Evolutionary conservation across 2,888 invertebrate species (phyloP).

Genomic region (Matsumyia berberina): DNA sequence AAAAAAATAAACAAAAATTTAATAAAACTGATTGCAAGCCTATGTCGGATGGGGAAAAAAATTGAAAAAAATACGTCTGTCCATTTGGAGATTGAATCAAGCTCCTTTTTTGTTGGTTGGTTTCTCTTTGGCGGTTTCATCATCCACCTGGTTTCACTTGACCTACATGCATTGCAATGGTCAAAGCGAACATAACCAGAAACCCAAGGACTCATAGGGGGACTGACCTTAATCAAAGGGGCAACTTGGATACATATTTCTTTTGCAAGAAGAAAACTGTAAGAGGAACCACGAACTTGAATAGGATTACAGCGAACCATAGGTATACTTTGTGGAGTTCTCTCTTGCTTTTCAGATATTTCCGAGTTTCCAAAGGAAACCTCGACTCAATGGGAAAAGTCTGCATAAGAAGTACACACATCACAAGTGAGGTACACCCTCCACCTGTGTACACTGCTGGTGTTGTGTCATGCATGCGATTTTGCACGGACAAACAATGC

Average conservation of each 20-base stretch:
- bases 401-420: constrained; percentile 49
- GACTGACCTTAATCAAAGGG: constrained; percentile 70
- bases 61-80: constrained; percentile 50
- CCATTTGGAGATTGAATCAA: constrained; percentile 62
- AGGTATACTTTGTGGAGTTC: not conserved
- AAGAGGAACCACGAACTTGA: constrained; percentile 63
- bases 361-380: constrained; percentile 20
- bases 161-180: constrained; percentile 60
- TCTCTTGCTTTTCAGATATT: not conserved
- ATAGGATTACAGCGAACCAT: constrained; percentile 12
- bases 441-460: not conserved
- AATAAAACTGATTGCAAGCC: constrained; percentile 41
- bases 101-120: constrained; percentile 16
- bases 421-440: constrained; percentile 24
- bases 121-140: constrained; percentile 46
- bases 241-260: not conserved
- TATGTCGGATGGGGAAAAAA: constrained; percentile 1
- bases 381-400: constrained; percentile 63
- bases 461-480: constrained; percentile 13
- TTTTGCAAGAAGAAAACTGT: constrained; percentile 9
- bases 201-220: constrained; percentile 60
- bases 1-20: constrained; percentile 29
- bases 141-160: constrained; percentile 66
- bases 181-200: not conserved
- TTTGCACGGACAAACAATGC: constrained; percentile 62